phyloP scores from a whole-genome alignment of 2,113 vertebrate genomes.

The Pongo abelii region DNA sequence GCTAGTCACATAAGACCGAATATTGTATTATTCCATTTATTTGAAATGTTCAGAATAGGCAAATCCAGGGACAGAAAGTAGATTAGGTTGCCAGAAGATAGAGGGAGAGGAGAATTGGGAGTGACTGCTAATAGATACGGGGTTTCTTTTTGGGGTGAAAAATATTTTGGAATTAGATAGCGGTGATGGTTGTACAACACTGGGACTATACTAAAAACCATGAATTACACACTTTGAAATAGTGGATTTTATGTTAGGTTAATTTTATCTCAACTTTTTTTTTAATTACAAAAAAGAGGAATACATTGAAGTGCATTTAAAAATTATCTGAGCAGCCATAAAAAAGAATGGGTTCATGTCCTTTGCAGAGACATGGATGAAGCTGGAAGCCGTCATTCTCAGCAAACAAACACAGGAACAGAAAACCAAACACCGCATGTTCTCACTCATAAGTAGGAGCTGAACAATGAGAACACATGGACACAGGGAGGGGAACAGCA shows the following conservation, averaged over 20 bases:
- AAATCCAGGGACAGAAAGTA: background rate
- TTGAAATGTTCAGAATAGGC: conserved; percentile 2
- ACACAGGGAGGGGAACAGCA: too few relatives aligned
- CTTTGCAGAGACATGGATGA: too few relatives aligned
- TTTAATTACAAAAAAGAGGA: background rate
- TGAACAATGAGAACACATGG: too few relatives aligned
- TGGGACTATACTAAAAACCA: background rate
- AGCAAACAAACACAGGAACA: too few relatives aligned
- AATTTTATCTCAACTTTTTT: conserved; percentile 3
- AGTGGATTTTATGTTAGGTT: background rate
- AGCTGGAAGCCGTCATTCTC: too few relatives aligned
- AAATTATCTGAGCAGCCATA: too few relatives aligned
- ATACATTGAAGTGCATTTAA: background rate
- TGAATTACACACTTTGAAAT: background rate
- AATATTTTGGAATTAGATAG: background rate
- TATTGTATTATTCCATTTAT: background rate
- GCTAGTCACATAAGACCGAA: background rate
- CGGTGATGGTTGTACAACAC: background rate
- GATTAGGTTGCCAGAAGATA: background rate
- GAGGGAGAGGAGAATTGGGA: background rate
- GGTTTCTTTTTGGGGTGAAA: background rate
- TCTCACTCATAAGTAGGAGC: too few relatives aligned
- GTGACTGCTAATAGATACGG: background rate
- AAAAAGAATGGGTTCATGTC: too few relatives aligned
- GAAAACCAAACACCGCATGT: too few relatives aligned